Conservation (phyloP, 2,888 invertebrate genomes). For the Alcis repandata region DNA sequence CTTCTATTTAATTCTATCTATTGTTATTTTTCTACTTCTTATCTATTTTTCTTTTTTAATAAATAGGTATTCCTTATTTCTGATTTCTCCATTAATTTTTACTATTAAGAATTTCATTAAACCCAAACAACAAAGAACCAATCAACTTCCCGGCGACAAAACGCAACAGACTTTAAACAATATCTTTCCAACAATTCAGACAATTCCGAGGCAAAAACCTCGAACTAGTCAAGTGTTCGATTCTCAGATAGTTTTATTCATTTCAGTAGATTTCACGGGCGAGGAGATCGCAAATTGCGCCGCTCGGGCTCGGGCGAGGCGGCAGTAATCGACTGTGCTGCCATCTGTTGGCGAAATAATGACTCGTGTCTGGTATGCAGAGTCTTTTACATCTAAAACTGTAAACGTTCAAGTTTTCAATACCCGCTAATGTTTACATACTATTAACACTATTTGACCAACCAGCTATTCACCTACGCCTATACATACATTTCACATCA, state of each 20-base stretch:
- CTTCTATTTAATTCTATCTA: too few relatives aligned
- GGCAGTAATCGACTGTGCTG: constrained; percentile 82
- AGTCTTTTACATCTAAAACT: constrained; percentile 63
- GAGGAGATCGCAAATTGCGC: constrained; percentile 81
- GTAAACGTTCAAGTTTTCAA: constrained; percentile 56
- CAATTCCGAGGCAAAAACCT: constrained; percentile 37
- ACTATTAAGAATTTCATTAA: neutral
- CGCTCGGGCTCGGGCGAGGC: constrained; percentile 68
- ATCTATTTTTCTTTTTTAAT: too few relatives aligned
- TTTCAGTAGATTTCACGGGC: constrained; percentile 84
- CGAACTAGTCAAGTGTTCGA: constrained; percentile 68
- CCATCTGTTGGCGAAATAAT: constrained; percentile 85
- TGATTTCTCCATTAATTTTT: too few relatives aligned
- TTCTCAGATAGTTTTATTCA: constrained; percentile 83
- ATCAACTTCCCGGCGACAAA: constrained; percentile 48
- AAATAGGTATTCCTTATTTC: too few relatives aligned
- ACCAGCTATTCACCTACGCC: too few relatives aligned
- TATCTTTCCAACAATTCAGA: constrained; percentile 27
- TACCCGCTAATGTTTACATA: constrained; percentile 6
- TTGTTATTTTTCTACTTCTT: too few relatives aligned
- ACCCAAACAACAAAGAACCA: neutral
- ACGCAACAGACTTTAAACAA: constrained; percentile 23
- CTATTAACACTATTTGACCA: neutral
- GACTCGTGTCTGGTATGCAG: constrained; percentile 80
- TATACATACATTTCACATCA: too few relatives aligned